A percentile compares a stretch with the other conserved stretches of the same genome.
Conservation (phyloP, 2,888 invertebrate species). For the Andrena marginata region DNA sequence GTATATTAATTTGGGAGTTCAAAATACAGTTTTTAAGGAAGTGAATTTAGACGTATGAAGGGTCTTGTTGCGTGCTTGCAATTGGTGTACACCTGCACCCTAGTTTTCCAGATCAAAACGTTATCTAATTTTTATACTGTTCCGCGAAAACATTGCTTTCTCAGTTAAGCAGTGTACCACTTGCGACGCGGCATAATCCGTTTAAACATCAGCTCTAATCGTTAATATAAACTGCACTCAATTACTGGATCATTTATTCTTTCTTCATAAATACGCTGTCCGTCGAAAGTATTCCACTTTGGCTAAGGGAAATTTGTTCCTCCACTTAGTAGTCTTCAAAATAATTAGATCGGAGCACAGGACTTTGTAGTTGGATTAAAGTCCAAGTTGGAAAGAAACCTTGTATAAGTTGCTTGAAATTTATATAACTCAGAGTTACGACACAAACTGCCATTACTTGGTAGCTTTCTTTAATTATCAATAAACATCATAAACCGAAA, state of each 20-base stretch:
- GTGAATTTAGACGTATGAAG: not conserved
- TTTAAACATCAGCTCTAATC: conserved; percentile 39
- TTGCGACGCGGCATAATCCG: conserved; percentile 24
- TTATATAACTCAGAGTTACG: not conserved
- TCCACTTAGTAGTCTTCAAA: conserved; percentile 1
- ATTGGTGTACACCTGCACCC: not conserved
- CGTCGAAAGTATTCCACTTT: not conserved
- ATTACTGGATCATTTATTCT: conserved; percentile 32
- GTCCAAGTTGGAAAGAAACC: not conserved
- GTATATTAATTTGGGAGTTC: too few relatives aligned
- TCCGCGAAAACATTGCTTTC: conserved; percentile 35
- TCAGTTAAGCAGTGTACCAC: conserved; percentile 5
- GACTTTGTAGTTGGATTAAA: not conserved
- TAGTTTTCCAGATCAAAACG: conserved; percentile 12
- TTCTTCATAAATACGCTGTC: not conserved
- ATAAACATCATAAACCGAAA: not conserved
- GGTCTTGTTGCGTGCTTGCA: not conserved
- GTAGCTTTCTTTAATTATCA: not conserved
- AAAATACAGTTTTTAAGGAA: not conserved
- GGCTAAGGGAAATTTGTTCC: not conserved
- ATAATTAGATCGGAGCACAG: not conserved
- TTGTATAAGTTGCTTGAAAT: not conserved
- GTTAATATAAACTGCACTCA: not conserved
- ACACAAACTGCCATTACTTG: not conserved
- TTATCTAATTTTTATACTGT: conserved; percentile 38